Evolutionary conservation across 2,113 vertebrate genomes (phyloP).

Genomic region (Eonycteris spelaea): DNA sequence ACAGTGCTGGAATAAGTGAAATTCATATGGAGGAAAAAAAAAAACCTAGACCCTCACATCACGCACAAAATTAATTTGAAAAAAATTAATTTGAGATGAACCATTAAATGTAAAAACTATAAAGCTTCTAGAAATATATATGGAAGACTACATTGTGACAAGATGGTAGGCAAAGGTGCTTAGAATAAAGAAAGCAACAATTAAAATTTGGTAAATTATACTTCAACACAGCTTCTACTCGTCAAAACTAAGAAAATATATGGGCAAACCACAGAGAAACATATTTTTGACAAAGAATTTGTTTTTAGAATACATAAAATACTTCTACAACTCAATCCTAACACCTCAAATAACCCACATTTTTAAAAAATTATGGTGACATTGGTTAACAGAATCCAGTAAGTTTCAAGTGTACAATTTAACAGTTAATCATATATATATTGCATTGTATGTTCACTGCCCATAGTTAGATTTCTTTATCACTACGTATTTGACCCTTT

Average conservation of each 20-base stretch:
- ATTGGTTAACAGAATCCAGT: too few species aligned
- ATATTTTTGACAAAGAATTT: background rate
- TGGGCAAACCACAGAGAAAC: background rate
- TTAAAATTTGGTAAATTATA: background rate
- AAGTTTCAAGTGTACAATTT: too few species aligned
- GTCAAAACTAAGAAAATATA: background rate
- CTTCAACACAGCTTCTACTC: background rate
- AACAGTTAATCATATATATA: too few species aligned
- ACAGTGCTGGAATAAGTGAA: background rate
- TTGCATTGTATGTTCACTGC: too few species aligned
- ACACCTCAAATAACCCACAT: background rate
- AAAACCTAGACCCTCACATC: background rate
- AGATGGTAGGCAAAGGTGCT: background rate
- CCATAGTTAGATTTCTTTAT: too few species aligned
- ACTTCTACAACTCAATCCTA: background rate
- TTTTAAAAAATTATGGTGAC: too few species aligned
- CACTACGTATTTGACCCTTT: too few species aligned
- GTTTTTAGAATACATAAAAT: background rate
- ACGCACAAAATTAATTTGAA: background rate
- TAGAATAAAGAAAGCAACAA: background rate
- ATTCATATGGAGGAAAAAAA: background rate
- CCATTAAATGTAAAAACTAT: background rate
- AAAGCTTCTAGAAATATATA: background rate
- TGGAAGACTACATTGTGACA: background rate
- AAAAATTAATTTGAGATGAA: background rate